These are phyloP conservation scores for Elephantulus edwardii DNA, from an alignment of 2,113 vertebrate species.

Conservation along the genomic window DNA sequence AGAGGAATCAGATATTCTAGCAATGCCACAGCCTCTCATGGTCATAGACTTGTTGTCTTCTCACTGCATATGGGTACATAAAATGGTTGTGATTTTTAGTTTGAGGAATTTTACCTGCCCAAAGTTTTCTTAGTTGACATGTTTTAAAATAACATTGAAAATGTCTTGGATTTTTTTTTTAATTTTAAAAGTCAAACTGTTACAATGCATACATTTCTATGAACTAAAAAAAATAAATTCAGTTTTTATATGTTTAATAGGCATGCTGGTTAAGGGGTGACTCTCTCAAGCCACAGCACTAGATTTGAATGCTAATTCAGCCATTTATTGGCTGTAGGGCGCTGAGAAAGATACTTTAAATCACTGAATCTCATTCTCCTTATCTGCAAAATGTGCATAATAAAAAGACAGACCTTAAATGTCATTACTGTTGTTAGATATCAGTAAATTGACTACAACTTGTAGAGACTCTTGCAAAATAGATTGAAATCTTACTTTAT, in stretches of 20 bases:
- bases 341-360: not conserved
- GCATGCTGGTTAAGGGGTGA: not conserved
- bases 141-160: not conserved
- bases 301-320: not conserved
- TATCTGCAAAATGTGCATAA: not conserved
- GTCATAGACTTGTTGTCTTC: not conserved
- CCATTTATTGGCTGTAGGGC: not conserved
- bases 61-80: not conserved
- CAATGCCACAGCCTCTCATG: accelerated
- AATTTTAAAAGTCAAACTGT: not conserved
- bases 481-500: too few species aligned
- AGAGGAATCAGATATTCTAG: not conserved
- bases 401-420: not conserved
- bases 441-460: too few species aligned
- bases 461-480: too few species aligned
- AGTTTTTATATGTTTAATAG: not conserved
- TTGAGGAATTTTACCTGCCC: not conserved
- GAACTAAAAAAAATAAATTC: not conserved
- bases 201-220: not conserved
- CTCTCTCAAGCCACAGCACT: not conserved
- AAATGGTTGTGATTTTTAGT: not conserved
- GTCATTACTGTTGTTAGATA: too few species aligned
- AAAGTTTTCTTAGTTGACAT: not conserved
- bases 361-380: not conserved
- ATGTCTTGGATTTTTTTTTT: not conserved